phyloP scores from a whole-genome alignment of 1,140 invertebrate genomes.

The Bombus polaris region DNA sequence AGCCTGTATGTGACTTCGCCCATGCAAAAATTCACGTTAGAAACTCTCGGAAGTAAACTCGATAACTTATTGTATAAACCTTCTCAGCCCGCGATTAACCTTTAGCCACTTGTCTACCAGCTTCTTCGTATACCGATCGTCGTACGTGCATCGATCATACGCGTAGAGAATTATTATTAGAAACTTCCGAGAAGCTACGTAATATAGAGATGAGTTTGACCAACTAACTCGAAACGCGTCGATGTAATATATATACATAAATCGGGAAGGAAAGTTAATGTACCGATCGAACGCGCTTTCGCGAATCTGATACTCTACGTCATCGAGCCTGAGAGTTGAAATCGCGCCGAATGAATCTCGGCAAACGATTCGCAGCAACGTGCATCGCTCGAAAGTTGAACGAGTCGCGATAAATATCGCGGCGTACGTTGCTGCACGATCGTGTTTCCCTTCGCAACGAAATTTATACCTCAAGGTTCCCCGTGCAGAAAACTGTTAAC shows the following conservation, averaged over 20 bases:
- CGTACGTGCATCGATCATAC: no score
- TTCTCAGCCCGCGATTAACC: neutral
- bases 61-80: neutral
- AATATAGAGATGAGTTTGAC: neutral
- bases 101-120: neutral
- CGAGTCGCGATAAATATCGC: slow-evolving; percentile 26
- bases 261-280: slow-evolving; percentile 3
- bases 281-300: neutral
- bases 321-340: neutral
- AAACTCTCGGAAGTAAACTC: neutral
- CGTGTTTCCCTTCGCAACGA: slow-evolving; percentile 3
- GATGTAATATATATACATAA: neutral
- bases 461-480: slow-evolving; percentile 48
- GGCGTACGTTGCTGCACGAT: neutral
- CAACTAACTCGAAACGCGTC: neutral
- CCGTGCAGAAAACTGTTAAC: slow-evolving; percentile 39
- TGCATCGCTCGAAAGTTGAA: slow-evolving; percentile 32
- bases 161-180: neutral
- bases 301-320: neutral
- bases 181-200: neutral
- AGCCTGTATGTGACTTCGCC: no score
- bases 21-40: neutral
- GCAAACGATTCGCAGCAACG: neutral
- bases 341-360: slow-evolving; percentile 24
- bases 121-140: neutral